phyloP scores from a whole-genome alignment of 2,888 invertebrate genomes.

The Lycocerus yunnanus region DNA sequence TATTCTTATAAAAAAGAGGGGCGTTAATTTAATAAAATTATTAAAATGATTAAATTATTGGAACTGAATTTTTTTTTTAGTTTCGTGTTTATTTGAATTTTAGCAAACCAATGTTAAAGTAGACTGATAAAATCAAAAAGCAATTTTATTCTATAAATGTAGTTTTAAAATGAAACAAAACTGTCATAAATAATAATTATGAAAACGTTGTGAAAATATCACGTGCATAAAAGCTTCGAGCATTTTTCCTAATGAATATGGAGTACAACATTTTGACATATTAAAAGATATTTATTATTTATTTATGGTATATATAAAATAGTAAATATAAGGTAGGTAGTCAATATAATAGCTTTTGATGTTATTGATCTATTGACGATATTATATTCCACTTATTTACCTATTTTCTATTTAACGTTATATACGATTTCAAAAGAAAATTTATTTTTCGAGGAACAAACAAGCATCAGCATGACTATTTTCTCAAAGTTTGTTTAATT shows the following conservation, averaged over 20 bases:
- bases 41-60: too few species aligned
- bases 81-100: background rate
- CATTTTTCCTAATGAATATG: background rate
- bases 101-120: background rate
- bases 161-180: background rate
- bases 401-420: background rate
- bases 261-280: background rate
- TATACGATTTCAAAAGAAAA: background rate
- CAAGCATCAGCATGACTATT: background rate
- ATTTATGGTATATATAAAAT: background rate
- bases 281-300: background rate
- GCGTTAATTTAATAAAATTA: too few species aligned
- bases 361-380: background rate
- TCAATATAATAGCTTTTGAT: background rate
- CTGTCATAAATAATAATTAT: background rate
- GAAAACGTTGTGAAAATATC: background rate
- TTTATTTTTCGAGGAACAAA: background rate
- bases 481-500: background rate
- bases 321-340: background rate
- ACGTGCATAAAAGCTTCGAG: background rate
- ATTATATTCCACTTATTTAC: background rate
- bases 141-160: background rate
- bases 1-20: too few species aligned
- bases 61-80: too few species aligned
- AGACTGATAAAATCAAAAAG: background rate